Percentiles rank a stretch among this genome's conserved stretches.
Conservation (phyloP, 1,140 invertebrate species). For the Hormaphis cornu region DNA sequence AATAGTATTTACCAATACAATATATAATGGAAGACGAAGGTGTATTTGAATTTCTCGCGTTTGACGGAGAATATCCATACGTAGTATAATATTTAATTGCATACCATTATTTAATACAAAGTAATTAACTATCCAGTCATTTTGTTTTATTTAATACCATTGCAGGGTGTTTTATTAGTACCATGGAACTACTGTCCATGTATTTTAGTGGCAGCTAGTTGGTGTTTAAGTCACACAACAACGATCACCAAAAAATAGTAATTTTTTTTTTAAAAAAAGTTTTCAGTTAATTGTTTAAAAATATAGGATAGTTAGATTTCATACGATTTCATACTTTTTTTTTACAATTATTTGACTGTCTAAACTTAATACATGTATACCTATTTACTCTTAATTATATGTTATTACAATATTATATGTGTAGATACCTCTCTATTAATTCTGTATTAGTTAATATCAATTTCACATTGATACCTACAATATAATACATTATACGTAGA, state of each 20-base stretch:
- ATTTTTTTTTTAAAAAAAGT: neutral
- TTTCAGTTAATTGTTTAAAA: neutral
- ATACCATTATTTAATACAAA: neutral
- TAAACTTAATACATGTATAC: too few relatives aligned
- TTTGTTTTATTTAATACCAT: neutral
- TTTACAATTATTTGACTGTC: too few relatives aligned
- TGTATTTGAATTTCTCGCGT: neutral
- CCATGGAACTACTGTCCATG: constrained; percentile 22
- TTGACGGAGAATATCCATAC: constrained; percentile 3
- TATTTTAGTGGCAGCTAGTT: constrained; percentile 14
- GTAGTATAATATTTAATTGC: neutral
- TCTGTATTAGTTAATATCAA: too few relatives aligned
- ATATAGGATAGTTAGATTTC: too few relatives aligned
- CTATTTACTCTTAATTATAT: too few relatives aligned
- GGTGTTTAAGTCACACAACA: constrained; percentile 9
- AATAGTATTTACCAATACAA: too few relatives aligned
- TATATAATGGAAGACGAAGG: neutral
- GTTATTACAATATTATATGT: too few relatives aligned
- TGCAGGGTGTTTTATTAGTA: neutral
- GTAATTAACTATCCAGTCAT: neutral
- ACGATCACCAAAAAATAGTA: neutral
- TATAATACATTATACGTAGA: too few relatives aligned
- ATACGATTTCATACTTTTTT: too few relatives aligned
- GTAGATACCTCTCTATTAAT: too few relatives aligned
- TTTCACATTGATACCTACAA: too few relatives aligned